These are phyloP conservation scores for Argynnis bischoffii DNA, from an alignment of 2,888 invertebrate species.

Conservation along the genomic window DNA sequence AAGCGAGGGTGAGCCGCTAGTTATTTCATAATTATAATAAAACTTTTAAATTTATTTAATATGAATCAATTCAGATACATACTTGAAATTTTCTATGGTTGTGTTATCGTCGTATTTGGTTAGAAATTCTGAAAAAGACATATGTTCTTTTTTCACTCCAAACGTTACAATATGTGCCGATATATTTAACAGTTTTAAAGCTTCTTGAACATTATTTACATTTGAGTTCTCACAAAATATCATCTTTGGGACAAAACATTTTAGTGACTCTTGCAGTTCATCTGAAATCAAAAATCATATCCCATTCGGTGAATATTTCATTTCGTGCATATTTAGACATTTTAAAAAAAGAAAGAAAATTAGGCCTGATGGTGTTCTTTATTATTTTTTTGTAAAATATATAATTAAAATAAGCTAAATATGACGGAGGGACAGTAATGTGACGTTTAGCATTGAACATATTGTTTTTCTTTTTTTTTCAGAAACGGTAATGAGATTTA, in stretches of 20 bases:
- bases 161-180: conserved; percentile 51
- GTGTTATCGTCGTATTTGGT: conserved; percentile 39
- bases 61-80: not conserved
- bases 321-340: too few species aligned
- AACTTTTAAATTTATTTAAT: not conserved
- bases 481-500: too few species aligned
- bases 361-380: too few species aligned
- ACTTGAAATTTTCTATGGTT: conserved; percentile 47
- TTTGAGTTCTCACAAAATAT: conserved; percentile 58
- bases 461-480: too few species aligned
- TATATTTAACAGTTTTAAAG: conserved; percentile 44
- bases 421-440: too few species aligned
- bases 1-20: too few species aligned
- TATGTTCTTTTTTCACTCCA: conserved; percentile 46
- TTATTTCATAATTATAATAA: too few species aligned
- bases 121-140: conserved; percentile 49
- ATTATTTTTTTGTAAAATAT: too few species aligned
- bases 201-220: conserved; percentile 45
- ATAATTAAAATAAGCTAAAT: too few species aligned
- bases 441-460: too few species aligned
- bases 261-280: conserved; percentile 50
- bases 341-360: too few species aligned
- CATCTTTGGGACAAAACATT: conserved; percentile 48
- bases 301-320: too few species aligned
- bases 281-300: conserved; percentile 44